Conservation (phyloP, 2,797 vertebrate species). For the Eidolon dupreanum region DNA sequence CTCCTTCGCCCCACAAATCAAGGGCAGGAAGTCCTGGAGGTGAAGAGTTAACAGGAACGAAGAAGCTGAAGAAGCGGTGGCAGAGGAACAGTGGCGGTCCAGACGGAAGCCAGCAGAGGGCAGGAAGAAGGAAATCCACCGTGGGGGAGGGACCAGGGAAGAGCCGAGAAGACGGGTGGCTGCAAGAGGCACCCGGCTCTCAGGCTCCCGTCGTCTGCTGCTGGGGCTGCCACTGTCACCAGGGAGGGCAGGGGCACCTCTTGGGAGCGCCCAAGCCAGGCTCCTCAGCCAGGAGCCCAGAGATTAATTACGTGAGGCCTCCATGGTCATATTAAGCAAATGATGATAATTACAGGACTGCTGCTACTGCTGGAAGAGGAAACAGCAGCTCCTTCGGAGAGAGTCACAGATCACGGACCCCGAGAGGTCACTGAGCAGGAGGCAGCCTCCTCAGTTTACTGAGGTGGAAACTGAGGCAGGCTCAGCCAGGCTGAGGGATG, state of each 20-base stretch:
- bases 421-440: accelerated
- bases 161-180: conserved; percentile 49
- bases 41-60: conserved; percentile 68
- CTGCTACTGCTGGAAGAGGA: neutral
- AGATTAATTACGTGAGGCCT: conserved; percentile 72
- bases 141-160: conserved; percentile 72
- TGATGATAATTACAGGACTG: conserved; percentile 20
- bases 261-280: conserved; percentile 21
- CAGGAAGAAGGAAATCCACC: conserved; percentile 54
- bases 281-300: conserved; percentile 53
- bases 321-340: conserved; percentile 72
- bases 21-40: conserved; percentile 70
- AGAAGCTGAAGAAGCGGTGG: neutral
- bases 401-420: neutral
- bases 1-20: neutral
- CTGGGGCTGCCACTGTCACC: conserved; percentile 48
- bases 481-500: neutral
- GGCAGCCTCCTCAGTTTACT: neutral
- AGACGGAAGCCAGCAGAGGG: conserved; percentile 50
- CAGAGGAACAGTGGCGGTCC: conserved; percentile 61
- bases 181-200: conserved; percentile 53
- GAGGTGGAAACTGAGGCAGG: neutral
- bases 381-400: neutral
- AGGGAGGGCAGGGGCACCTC: conserved; percentile 52
- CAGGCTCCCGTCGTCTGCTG: neutral